Conservation (phyloP, 2,113 vertebrate genomes). For the Tetrax tetrax region DNA sequence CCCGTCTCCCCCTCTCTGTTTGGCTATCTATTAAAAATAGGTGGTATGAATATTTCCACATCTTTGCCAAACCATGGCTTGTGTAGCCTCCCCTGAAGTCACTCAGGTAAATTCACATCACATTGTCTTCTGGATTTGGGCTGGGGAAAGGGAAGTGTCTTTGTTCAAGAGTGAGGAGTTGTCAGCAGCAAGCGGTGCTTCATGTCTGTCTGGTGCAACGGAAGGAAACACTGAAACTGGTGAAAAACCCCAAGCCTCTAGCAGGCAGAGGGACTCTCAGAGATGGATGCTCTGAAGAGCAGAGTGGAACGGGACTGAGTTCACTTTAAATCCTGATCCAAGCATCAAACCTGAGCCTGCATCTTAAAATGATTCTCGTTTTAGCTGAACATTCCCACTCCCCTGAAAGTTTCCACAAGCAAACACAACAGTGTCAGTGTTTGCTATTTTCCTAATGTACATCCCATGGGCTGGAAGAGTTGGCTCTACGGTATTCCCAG, state of each 20-base stretch:
- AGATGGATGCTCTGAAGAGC: neutral
- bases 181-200: neutral
- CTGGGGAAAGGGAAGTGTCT: neutral
- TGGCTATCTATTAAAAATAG: neutral
- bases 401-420: neutral
- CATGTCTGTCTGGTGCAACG: neutral
- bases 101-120: neutral
- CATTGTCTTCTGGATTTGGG: neutral
- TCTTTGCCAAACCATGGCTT: neutral
- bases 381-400: neutral
- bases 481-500: neutral
- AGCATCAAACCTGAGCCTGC: neutral
- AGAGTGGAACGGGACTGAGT: neutral
- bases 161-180: neutral
- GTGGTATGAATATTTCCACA: neutral
- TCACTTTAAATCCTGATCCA: neutral
- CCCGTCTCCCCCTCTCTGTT: neutral
- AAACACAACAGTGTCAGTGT: accelerated
- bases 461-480: neutral
- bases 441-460: neutral
- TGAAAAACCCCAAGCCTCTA: neutral
- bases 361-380: neutral
- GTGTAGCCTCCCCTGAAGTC: neutral
- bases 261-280: neutral
- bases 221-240: neutral